These are phyloP conservation scores for Darevskia nairensis DNA, from an alignment of 2,797 vertebrate species.

Conservation along the genomic window DNA sequence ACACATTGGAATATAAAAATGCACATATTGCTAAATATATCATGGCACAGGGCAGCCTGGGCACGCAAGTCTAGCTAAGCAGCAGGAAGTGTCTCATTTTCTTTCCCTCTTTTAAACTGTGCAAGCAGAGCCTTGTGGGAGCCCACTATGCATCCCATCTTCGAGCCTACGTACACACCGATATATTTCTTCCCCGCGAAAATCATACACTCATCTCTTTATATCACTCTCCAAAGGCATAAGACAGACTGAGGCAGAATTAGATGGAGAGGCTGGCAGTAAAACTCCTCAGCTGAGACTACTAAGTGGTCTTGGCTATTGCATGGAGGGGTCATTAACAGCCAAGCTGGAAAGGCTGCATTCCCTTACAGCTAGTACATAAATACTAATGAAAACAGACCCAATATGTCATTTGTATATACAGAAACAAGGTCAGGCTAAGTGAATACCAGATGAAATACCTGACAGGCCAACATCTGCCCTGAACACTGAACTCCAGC, in stretches of 20 bases:
- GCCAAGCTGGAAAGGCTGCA: slow-evolving; percentile 30
- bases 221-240: background rate
- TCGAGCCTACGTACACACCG: background rate
- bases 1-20: background rate
- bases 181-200: accelerated
- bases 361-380: slow-evolving; percentile 51
- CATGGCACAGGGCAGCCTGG: background rate
- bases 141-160: slow-evolving; percentile 63
- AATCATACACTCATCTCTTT: background rate
- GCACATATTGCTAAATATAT: background rate
- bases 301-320: slow-evolving; percentile 50
- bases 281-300: slow-evolving; percentile 52
- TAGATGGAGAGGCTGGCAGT: slow-evolving; percentile 50
- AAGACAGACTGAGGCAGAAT: slow-evolving; percentile 17
- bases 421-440: background rate
- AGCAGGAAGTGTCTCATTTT: background rate
- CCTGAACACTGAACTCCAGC: background rate
- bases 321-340: slow-evolving; percentile 58
- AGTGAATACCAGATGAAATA: background rate
- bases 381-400: slow-evolving; percentile 59
- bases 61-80: background rate
- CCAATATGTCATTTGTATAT: accelerated
- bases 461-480: background rate
- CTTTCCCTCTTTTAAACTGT: slow-evolving; percentile 25
- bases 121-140: slow-evolving; percentile 43